Conservation (phyloP, 1,140 invertebrate genomes). For the Caenorhabditis elegans region WBcel235 BX284606.5:7511501-7512000, state of each 20-base stretch:
- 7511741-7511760: conserved; percentile 43
- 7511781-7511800: conserved; percentile 44
- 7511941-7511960: conserved; percentile 46
- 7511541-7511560: neutral
- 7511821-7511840: conserved; percentile 35
- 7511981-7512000: no score
- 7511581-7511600: neutral
- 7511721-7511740: conserved; percentile 23
- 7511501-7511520: neutral
- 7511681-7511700: conserved; percentile 10
- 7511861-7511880: conserved; percentile 45
- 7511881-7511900: conserved; percentile 47
- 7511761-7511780: conserved; percentile 41
- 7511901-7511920: conserved; percentile 48
- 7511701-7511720: conserved; percentile 12
- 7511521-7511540: neutral
- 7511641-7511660: neutral
- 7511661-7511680: conserved; percentile 29
- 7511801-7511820: conserved; percentile 40
- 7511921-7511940: conserved; percentile 29
- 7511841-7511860: conserved; percentile 42
- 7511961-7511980: neutral
- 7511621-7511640: conserved; percentile 19
- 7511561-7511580: conserved; percentile 3
- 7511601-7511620: neutral